phyloP scores from a whole-genome alignment of 2,888 invertebrate genomes.

The Eupsilia transversa region DNA sequence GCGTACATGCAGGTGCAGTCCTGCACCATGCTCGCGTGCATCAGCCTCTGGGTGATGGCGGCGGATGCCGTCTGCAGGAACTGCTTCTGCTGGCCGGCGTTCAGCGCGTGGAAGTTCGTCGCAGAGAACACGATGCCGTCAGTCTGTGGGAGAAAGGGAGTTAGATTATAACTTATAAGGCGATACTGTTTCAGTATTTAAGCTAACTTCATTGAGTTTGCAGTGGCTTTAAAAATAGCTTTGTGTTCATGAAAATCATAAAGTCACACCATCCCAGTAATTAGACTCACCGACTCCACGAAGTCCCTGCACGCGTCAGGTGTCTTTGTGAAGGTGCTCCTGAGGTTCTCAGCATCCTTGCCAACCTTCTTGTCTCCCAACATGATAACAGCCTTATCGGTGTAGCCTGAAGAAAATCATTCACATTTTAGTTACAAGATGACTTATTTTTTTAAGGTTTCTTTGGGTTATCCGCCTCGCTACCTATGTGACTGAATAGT shows the following conservation, averaged over 20 bases:
- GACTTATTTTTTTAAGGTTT: background rate
- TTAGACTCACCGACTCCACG: constrained; percentile 91
- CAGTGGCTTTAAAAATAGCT: background rate
- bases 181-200: background rate
- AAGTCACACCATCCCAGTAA: too few relatives aligned
- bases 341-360: constrained; percentile 89
- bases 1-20: constrained; percentile 85
- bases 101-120: constrained; percentile 89
- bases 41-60: constrained; percentile 83
- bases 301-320: constrained; percentile 93
- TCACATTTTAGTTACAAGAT: background rate
- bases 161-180: background rate
- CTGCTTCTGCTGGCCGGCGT: constrained; percentile 91
- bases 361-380: constrained; percentile 92
- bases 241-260: background rate
- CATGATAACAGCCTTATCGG: constrained; percentile 91
- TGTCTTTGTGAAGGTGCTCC: constrained; percentile 87
- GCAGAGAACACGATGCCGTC: constrained; percentile 92
- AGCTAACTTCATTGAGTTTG: background rate
- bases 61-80: constrained; percentile 89
- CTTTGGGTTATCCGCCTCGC: background rate
- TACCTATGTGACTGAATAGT: background rate
- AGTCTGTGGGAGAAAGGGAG: constrained; percentile 79
- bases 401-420: constrained; percentile 86
- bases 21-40: constrained; percentile 79